These are phyloP conservation scores for Pseudomyrmex concolor DNA, from an alignment of 1,140 invertebrate species.

Conservation along the genomic window DNA sequence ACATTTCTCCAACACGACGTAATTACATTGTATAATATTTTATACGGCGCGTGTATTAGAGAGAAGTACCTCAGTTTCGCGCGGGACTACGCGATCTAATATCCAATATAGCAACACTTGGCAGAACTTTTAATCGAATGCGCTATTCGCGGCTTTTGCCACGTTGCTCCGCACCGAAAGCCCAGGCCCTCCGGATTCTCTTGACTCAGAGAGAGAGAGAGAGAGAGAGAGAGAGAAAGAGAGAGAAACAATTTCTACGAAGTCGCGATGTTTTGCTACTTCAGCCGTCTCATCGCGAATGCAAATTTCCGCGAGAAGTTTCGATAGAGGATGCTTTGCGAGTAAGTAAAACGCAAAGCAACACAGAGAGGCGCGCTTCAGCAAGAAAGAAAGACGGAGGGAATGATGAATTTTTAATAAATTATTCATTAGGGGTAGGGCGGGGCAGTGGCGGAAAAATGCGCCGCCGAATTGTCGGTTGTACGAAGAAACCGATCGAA, in stretches of 20 bases:
- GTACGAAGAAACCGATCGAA: slow-evolving; percentile 49
- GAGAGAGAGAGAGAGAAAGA: no score
- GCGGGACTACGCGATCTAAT: neutral
- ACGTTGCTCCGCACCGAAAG: neutral
- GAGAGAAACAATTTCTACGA: slow-evolving; percentile 54
- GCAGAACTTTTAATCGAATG: slow-evolving; percentile 18
- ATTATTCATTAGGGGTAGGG: slow-evolving; percentile 68
- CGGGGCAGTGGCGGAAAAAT: neutral
- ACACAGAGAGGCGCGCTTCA: slow-evolving; percentile 13
- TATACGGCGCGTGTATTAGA: no score
- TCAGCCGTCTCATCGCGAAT: slow-evolving; percentile 52
- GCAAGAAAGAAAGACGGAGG: neutral
- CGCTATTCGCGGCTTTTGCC: neutral
- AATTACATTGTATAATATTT: no score
- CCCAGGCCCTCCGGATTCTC: no score
- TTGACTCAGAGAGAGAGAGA: no score
- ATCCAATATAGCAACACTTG: neutral
- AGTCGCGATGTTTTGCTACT: slow-evolving; percentile 52
- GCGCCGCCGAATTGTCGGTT: slow-evolving; percentile 48
- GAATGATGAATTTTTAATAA: slow-evolving; percentile 73
- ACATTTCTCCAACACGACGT: no score
- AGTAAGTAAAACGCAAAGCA: slow-evolving; percentile 33
- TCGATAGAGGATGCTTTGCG: slow-evolving; percentile 25
- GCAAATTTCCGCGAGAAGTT: slow-evolving; percentile 58
- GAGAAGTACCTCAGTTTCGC: no score